Base-by-base conservation (phyloP, 2,888 invertebrate species). In the Lasiommata megera region DNA sequence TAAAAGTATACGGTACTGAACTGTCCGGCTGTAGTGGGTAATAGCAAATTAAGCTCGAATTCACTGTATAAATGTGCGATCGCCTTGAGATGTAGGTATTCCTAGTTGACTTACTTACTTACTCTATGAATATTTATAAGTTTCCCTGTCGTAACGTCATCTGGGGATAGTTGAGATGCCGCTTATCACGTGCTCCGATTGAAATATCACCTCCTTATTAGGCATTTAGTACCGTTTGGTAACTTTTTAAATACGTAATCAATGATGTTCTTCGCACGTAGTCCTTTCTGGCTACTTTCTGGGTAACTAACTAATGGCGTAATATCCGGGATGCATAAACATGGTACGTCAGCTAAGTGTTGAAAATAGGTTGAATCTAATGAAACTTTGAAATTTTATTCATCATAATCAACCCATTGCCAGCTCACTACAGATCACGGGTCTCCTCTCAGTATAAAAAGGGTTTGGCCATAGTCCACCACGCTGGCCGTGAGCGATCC, bases 111-210 rank as follows among this genome's bases (percentile, higher is more conserved):
- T 46, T 43, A 43, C 43, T 43, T 23, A 43, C 44, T 29, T 9
- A 31, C 51, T 23, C 3, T 0, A 40, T 51, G 51, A 51, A 51
- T 51, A 51, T 51, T 28, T 51, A 51, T 51, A 6, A 29, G 51
- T 29, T 51, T 51, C 16, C 51, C 51, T 51, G 51, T 28, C 53
- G 53, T 41, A 43, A 60, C 54, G 38, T 46, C 50, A 46, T 53
- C 46, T 57, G 43, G 56, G 40, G 60, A 60, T 60, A 54, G 50
- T 54, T 60, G 54, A 54, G 43, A 60, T 60, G 54, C 54, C 63
- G 64, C 36, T 60, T 60, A 60, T 59, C 23, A 51, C 57, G 43
- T 54, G 47, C 31, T 40, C 37, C 44, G 43, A 56, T 64, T 56
- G 56, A 60, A 56, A 60, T 53, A 56, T 43, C 47, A 38, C 23